These are phyloP conservation scores for Apeira syringaria DNA, from an alignment of 2,888 invertebrate genomes.

Conservation along the genomic window DNA sequence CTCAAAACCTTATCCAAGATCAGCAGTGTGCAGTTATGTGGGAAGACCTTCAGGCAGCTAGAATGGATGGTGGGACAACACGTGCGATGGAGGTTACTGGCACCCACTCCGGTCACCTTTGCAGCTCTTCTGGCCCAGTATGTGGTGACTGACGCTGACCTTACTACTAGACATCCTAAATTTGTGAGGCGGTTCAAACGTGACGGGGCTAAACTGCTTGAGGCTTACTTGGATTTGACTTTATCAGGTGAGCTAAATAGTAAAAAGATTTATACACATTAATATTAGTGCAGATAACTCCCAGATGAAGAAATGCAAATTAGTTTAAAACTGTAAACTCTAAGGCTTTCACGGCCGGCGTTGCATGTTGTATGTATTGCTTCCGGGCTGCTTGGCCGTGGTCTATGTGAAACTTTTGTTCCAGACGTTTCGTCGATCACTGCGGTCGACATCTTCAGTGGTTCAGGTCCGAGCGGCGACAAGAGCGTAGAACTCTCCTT, in stretches of 20 bases:
- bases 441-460: no score
- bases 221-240: slow-evolving; percentile 69
- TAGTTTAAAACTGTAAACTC: no score
- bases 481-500: no score
- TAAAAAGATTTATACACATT: no score
- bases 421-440: no score
- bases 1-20: slow-evolving; percentile 61
- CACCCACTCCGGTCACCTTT: slow-evolving; percentile 70
- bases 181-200: slow-evolving; percentile 64
- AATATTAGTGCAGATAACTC: no score
- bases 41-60: slow-evolving; percentile 68
- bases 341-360: no score
- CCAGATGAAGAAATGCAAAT: no score
- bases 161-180: slow-evolving; percentile 67
- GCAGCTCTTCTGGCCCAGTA: slow-evolving; percentile 65
- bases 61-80: slow-evolving; percentile 80
- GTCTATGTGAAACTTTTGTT: no score
- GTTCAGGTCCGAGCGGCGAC: no score
- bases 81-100: slow-evolving; percentile 64
- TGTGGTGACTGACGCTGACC: slow-evolving; percentile 64
- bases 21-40: slow-evolving; percentile 64
- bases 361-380: no score
- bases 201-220: slow-evolving; percentile 63
- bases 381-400: no score
- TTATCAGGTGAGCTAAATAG: slow-evolving; percentile 73